phyloP scores from a whole-genome alignment of 2,797 vertebrate species.

The Ambastaia sidthimunki region DNA sequence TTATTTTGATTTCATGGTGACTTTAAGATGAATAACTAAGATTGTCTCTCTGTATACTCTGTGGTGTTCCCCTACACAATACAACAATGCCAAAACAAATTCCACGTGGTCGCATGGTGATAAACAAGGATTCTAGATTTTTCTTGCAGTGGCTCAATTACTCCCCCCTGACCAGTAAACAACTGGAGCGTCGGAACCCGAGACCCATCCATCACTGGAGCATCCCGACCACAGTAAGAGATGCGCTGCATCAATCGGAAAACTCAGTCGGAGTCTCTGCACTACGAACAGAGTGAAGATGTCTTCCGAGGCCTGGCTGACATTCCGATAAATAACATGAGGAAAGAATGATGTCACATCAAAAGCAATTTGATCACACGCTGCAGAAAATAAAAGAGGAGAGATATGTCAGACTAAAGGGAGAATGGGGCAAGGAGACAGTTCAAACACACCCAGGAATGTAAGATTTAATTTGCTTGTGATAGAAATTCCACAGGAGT shows the following conservation, averaged over 20 bases:
- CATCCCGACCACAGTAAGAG: constrained; percentile 8
- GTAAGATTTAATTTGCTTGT: constrained; percentile 42
- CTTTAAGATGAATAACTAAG: no score
- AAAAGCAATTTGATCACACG: constrained; percentile 52
- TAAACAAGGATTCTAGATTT: constrained; percentile 10
- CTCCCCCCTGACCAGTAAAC: not conserved
- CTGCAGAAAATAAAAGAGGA: constrained; percentile 35
- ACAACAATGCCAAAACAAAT: not conserved
- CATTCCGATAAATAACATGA: constrained; percentile 27
- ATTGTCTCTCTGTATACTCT: no score
- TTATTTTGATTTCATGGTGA: no score
- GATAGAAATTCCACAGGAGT: constrained; percentile 34
- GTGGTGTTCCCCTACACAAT: not conserved
- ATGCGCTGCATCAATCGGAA: constrained; percentile 25
- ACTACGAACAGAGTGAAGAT: not conserved
- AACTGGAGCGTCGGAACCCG: constrained; percentile 3
- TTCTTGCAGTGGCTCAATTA: constrained; percentile 2
- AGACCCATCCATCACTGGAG: constrained; percentile 9
- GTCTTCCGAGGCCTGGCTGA: constrained; percentile 22
- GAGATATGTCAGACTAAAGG: constrained; percentile 37
- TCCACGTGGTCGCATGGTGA: not conserved
- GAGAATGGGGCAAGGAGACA: constrained; percentile 27
- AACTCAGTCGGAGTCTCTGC: constrained; percentile 14
- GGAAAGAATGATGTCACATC: constrained; percentile 45
- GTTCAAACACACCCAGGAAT: constrained; percentile 42